Conservation (phyloP, 2,888 invertebrate genomes). For the Rotaria magnacalcarata region DNA sequence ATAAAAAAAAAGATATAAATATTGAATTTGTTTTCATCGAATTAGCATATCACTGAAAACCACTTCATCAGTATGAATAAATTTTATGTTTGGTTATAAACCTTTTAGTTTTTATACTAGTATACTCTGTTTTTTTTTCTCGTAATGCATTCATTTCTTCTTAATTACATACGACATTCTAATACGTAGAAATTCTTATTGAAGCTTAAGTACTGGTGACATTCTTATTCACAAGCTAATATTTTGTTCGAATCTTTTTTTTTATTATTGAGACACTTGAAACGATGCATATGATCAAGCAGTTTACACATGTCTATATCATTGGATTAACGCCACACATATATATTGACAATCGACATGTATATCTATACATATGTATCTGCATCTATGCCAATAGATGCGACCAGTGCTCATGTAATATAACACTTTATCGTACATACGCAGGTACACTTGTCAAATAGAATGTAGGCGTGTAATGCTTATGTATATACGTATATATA, state of each 20-base stretch:
- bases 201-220: background rate
- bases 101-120: background rate
- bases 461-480: slow-evolving; percentile 21
- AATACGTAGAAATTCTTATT: no score
- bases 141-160: no score
- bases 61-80: background rate
- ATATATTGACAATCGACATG: background rate
- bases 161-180: no score
- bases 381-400: background rate
- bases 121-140: no score
- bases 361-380: background rate
- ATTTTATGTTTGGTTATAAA: background rate
- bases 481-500: background rate
- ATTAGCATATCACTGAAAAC: no score
- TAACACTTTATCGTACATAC: background rate
- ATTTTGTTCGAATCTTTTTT: background rate
- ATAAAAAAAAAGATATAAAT: no score
- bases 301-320: background rate
- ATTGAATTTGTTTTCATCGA: no score
- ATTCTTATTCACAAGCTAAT: background rate
- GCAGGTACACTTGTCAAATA: background rate
- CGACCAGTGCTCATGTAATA: background rate
- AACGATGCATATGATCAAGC: background rate
- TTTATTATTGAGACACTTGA: background rate
- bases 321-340: background rate